phyloP scores from a whole-genome alignment of 2,113 vertebrate species.

The Abramis brama region DNA sequence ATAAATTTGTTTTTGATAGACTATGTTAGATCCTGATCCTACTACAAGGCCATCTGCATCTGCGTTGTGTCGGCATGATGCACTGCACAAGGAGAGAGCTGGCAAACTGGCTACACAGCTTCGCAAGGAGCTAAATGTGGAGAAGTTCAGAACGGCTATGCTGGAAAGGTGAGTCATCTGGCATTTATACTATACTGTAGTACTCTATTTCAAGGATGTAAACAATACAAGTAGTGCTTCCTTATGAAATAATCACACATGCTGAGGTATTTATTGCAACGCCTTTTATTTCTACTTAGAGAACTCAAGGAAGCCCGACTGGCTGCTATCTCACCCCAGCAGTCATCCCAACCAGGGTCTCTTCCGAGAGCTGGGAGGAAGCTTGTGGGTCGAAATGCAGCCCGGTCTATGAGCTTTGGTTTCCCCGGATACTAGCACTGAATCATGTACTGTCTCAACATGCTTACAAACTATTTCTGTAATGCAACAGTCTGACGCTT shows the following conservation, averaged over 20 bases:
- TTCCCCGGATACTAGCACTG: conserved; percentile 55
- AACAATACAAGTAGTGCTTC: too few relatives aligned
- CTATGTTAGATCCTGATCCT: conserved; percentile 80
- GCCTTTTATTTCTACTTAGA: conserved; percentile 65
- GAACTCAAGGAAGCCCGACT: conserved; percentile 86
- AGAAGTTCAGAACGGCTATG: conserved; percentile 89
- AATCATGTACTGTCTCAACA: conserved; percentile 7
- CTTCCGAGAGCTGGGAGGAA: conserved; percentile 67
- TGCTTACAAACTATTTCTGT: neutral
- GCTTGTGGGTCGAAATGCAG: conserved; percentile 79
- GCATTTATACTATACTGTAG: neutral
- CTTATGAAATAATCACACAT: neutral
- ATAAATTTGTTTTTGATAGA: conserved; percentile 31
- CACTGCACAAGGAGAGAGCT: conserved; percentile 76
- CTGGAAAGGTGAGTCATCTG: conserved; percentile 84
- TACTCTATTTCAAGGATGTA: neutral
- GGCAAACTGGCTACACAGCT: conserved; percentile 83
- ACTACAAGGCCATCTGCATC: conserved; percentile 83
- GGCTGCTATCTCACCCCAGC: conserved; percentile 74
- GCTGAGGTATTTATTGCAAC: neutral
- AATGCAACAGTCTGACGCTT: neutral
- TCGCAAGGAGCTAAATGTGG: conserved; percentile 84
- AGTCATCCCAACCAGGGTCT: conserved; percentile 55
- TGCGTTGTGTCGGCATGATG: conserved; percentile 80
- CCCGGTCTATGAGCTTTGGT: conserved; percentile 84